Evolutionary conservation across 2,888 invertebrate genomes (phyloP).

Genomic region (Archaeoteleia sp.): DNA sequence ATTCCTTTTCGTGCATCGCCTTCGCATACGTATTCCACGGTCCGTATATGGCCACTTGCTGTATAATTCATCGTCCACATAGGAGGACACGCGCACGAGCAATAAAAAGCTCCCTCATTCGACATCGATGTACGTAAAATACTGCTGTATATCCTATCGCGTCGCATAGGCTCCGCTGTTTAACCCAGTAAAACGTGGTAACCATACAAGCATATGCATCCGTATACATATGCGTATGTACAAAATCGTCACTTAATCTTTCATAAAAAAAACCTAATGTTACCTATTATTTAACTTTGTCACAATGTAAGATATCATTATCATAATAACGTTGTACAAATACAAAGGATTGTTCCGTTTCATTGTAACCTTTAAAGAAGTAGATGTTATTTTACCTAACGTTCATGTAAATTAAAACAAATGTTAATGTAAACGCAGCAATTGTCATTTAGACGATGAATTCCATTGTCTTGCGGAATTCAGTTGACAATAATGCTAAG

Average conservation of each 20-base stretch:
- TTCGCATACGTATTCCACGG: constrained; percentile 21
- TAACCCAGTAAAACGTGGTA: background rate
- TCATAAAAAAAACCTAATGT: no score
- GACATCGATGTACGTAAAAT: constrained; percentile 7
- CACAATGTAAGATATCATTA: no score
- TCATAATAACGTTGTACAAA: no score
- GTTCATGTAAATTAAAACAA: no score
- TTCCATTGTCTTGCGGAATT: constrained; percentile 26
- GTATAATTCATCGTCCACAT: constrained; percentile 30
- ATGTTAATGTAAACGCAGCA: constrained; percentile 8
- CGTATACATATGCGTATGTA: no score
- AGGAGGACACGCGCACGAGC: constrained; percentile 21
- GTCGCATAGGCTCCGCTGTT: background rate
- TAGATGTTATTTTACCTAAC: no score
- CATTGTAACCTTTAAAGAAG: no score
- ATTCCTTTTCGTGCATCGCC: constrained; percentile 27
- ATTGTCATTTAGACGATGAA: constrained; percentile 26
- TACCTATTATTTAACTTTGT: no score
- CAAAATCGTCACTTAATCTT: no score
- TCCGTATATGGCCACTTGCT: constrained; percentile 31
- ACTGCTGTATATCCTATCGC: constrained; percentile 1
- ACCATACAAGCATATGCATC: background rate
- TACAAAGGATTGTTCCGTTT: no score
- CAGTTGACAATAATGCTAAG: constrained; percentile 32
- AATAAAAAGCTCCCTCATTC: constrained; percentile 12